Conservation (phyloP, 2,797 vertebrate species). For the Chaetophractus vellerosus region DNA sequence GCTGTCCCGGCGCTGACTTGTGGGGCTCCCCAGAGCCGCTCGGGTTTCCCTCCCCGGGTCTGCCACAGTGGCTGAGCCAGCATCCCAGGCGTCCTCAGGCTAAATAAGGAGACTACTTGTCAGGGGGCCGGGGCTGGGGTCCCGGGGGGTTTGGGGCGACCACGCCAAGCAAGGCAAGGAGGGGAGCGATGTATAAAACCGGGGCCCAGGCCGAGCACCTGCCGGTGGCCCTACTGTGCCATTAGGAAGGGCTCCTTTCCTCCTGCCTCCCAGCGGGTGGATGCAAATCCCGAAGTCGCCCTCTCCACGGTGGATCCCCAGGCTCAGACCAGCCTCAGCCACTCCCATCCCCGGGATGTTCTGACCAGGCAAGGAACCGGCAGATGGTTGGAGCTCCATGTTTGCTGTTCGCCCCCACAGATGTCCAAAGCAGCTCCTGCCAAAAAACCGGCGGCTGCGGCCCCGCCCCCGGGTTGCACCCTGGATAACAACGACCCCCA, state of each 20-base stretch:
- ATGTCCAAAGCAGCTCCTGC: slow-evolving; percentile 88
- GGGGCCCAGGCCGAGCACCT: slow-evolving; percentile 1
- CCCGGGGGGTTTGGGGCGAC: slow-evolving; percentile 36
- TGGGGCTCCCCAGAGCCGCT: slow-evolving; percentile 2
- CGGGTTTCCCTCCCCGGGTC: not conserved
- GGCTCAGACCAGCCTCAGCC: not conserved
- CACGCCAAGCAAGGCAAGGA: slow-evolving; percentile 72
- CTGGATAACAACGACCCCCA: slow-evolving; percentile 89
- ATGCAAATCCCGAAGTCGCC: not conserved
- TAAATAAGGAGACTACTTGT: slow-evolving; percentile 59
- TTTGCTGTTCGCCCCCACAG: slow-evolving; percentile 70
- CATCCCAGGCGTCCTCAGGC: slow-evolving; percentile 49
- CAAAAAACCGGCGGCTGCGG: slow-evolving; percentile 50
- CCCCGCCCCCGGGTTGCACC: slow-evolving; percentile 85
- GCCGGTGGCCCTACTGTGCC: not conserved
- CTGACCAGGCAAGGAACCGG: not conserved
- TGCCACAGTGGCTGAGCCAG: slow-evolving; percentile 60
- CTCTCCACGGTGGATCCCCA: not conserved
- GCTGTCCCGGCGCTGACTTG: not conserved
- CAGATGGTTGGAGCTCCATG: not conserved
- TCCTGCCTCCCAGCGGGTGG: not conserved
- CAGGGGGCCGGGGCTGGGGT: not conserved
- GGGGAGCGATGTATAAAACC: slow-evolving; percentile 57
- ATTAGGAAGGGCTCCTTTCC: not conserved
- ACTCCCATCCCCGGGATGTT: not conserved